Evolutionary conservation across 2,888 invertebrate genomes (phyloP), one percentile per base, ranked within the genome.

Genomic region (Ophion slaviceki): DNA sequence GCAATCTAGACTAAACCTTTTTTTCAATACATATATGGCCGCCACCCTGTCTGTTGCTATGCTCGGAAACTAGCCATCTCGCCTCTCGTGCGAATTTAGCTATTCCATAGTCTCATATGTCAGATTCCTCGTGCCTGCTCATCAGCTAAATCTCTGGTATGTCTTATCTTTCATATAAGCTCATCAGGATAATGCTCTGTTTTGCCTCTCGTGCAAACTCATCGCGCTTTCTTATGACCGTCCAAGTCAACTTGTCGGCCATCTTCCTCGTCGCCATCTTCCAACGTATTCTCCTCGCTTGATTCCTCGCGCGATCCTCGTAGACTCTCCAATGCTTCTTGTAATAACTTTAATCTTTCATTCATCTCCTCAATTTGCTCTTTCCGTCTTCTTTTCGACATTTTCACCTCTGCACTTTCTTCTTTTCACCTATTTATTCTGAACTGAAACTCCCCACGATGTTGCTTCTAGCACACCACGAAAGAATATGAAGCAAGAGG

Each of bases 121-220:
- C 61, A 24, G 24, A 24, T 24, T 24, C 59, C 61, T n/a, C 77
- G 78, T 68, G 24, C 59, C 59, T 1, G 28, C 78, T 68, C 68
- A 68, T 78, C 78, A 45, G 78, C 78, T 2, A 11, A 45, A 68
- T 78, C 78, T 68, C 61, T 78, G 78, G 67, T 68, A 8, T 68
- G 59, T 78, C 68, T 40, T 8, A 20, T 77, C 1, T 78, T 24
- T 28, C 28, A 2, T 75, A 75, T 2, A 6, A 47, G 75, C 75
- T 78, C 61, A 59, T 68, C 61, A 59, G 40, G 68, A 68, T 68
- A 40, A 59, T 45, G 59, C 68, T 20, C 20, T 75, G 24, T 24
- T 24, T 24, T 24, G 24, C 24, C 24, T 24, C 24, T 24, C 24
- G 24, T 24, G 24, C 24, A 24, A 24, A 24, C 24, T 24, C 24